phyloP scores from a whole-genome alignment of 1,140 invertebrate species.

The Brachionus paranguensis region DNA sequence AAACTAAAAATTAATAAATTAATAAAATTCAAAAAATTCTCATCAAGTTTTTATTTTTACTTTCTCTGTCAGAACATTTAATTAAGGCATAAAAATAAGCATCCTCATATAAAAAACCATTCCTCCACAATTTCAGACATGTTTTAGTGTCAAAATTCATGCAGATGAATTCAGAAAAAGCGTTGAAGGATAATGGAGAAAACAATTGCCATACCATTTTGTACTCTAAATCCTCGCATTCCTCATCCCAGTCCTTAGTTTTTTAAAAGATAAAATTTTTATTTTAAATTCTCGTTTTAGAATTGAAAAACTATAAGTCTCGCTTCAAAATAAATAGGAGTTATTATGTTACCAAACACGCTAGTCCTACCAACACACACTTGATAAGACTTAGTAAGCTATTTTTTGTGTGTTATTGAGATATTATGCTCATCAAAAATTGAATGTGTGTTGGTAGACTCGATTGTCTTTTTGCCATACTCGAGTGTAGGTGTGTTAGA shows the following conservation, averaged over 20 bases:
- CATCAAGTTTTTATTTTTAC: not conserved
- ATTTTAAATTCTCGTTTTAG: no score
- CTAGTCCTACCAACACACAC: no score
- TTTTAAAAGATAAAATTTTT: no score
- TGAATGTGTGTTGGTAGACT: no score
- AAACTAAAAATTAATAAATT: not conserved
- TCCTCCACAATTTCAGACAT: not conserved
- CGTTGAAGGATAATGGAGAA: not conserved
- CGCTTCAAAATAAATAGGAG: no score
- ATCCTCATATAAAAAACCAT: not conserved
- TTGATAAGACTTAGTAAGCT: no score
- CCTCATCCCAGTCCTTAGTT: not conserved
- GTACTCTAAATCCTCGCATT: not conserved
- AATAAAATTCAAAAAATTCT: not conserved
- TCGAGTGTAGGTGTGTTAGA: no score
- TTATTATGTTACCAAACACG: no score
- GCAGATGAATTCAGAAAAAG: not conserved
- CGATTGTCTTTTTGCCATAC: no score
- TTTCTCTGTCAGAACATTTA: not conserved
- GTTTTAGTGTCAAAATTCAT: not conserved
- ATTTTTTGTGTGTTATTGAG: no score
- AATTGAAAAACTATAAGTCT: no score
- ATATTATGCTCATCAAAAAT: no score
- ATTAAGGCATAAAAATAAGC: not conserved
- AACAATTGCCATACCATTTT: constrained; percentile 4